Evolutionary conservation across 2,113 vertebrate genomes (phyloP).

Genomic region (Perca flavescens): DNA sequence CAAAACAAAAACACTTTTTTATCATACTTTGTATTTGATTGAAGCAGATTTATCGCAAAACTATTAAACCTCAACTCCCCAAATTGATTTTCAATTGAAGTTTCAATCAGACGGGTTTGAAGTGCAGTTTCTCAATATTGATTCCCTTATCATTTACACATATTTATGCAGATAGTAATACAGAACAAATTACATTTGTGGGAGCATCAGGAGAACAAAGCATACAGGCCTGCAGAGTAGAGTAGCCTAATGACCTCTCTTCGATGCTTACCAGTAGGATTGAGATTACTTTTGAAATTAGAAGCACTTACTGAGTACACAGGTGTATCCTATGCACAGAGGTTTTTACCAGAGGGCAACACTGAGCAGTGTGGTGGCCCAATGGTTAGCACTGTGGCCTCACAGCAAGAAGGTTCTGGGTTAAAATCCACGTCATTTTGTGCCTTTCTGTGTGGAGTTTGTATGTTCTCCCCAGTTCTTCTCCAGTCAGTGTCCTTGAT

Average conservation of each 20-base stretch:
- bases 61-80: no score
- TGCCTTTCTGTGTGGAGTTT: no score
- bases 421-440: no score
- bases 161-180: neutral
- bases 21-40: neutral
- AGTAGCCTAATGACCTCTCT: neutral
- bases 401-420: no score
- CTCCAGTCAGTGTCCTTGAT: no score
- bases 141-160: neutral
- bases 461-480: no score
- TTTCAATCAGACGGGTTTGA: neutral
- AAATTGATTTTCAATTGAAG: neutral
- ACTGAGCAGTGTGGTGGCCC: no score
- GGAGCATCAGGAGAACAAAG: neutral
- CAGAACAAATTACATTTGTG: neutral
- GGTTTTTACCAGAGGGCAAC: no score
- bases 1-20: conserved; percentile 3
- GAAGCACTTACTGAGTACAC: no score
- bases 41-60: neutral
- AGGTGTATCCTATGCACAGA: no score
- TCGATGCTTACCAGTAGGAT: neutral
- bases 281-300: neutral
- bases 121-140: neutral
- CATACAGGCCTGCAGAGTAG: neutral
- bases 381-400: no score